These are phyloP conservation scores for Coccyzus lansbergi DNA, from an alignment of 2,797 vertebrate species.

Conservation along the genomic window DNA sequence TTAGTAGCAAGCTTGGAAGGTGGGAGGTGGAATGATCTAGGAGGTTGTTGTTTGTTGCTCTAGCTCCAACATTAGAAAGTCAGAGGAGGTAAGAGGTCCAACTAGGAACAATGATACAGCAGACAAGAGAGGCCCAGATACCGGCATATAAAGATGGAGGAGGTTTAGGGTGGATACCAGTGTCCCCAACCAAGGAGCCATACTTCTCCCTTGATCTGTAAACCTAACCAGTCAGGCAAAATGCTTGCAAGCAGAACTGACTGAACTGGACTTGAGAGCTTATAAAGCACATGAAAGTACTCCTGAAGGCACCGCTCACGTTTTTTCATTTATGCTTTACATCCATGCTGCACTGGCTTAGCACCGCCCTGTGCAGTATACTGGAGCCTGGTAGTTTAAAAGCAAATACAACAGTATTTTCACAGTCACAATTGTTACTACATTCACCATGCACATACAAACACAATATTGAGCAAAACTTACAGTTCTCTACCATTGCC, in stretches of 20 bases:
- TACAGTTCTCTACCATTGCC: slow-evolving; percentile 96
- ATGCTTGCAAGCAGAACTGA: not conserved
- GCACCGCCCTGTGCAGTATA: not conserved
- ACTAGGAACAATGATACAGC: not conserved
- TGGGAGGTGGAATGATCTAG: not conserved
- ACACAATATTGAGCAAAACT: slow-evolving; percentile 69
- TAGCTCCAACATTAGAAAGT: not conserved
- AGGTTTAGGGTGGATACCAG: not conserved
- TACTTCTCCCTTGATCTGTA: not conserved
- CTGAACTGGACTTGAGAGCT: not conserved
- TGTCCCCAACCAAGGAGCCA: not conserved
- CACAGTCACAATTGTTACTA: not conserved
- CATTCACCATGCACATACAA: not conserved
- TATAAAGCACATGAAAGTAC: not conserved
- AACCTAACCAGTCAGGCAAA: not conserved
- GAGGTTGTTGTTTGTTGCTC: not conserved
- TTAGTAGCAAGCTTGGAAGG: not conserved
- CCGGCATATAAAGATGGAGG: not conserved
- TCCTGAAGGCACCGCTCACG: not conserved
- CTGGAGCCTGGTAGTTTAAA: not conserved
- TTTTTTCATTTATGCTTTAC: not conserved
- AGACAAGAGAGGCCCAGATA: not conserved
- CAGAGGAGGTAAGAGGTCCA: not conserved
- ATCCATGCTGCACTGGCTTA: not conserved
- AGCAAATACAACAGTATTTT: not conserved